Base-by-base conservation (phyloP, 1,140 invertebrate species). In the Platorchestia sp. region DNA sequence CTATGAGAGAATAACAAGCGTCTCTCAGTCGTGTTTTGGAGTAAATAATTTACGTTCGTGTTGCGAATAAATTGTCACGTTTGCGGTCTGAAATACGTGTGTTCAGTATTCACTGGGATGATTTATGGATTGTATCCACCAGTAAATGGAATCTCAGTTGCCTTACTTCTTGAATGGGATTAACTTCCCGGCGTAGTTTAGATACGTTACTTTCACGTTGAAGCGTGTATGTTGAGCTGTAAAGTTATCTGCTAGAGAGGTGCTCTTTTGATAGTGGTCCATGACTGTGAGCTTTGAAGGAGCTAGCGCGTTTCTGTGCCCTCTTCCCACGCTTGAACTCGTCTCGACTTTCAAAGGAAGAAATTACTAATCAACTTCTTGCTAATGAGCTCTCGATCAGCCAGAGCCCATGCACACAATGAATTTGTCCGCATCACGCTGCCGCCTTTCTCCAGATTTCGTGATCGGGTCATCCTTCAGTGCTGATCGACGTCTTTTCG, bases 371-470 rank as follows among this genome's bases (percentile, higher is more conserved):
- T 75, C 59, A 75, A 19, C 59, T 75, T 75, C 59, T 75, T 75
- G 59, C 59, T 75, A 75, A 75, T 75, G 59, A 75, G 59, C 59
- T 75, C 59, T 75, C 59, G 59, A 75, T 75, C 59, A 36, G 27
- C 59, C 59, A 75, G 27, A 75, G 59, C 59, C 59, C 59, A 75
- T 75, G 43, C 87, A 44, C 41, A 89, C 87, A 89, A 89, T 89
- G 87, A 89, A 42, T 42, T 89, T 89, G 87, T 89, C 87, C 14
- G 36, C 87, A 89, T 89, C 87, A 89, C 87, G 87, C n/a, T 44
- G 87, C n/a, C 87, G 87, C 87, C 87, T 89, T 89, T 89, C 41
- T 42, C 87, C n/a, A 41, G 87, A 42, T 89, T 44, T 89, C 87
- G 87, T 89, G 87, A 89, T 41, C 41, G n/a, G 22, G 87, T 89